Evolutionary conservation across 2,888 invertebrate genomes (phyloP).

Genomic region (Drosophila mettleri): DNA sequence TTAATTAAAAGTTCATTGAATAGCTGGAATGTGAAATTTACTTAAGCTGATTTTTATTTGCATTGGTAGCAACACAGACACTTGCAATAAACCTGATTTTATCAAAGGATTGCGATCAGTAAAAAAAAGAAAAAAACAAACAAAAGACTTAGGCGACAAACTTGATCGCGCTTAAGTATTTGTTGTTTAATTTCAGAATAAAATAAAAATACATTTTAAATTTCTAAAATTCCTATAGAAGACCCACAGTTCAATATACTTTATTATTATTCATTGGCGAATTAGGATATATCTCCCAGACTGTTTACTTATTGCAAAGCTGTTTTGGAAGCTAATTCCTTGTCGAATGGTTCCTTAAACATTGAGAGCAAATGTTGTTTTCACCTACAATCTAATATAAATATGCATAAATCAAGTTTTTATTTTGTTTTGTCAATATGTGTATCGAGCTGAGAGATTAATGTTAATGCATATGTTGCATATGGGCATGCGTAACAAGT

Average conservation of each 20-base stretch:
- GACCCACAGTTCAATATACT: too few relatives aligned
- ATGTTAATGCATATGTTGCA: conserved; percentile 11
- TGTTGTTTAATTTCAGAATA: background rate
- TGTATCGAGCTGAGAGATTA: background rate
- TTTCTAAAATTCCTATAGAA: background rate
- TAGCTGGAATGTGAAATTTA: background rate
- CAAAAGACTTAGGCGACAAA: conserved; percentile 12
- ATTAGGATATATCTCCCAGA: too few relatives aligned
- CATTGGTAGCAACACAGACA: background rate
- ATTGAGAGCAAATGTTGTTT: background rate
- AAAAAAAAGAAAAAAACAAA: background rate
- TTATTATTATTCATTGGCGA: too few relatives aligned
- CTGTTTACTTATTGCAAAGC: background rate
- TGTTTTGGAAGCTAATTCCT: background rate
- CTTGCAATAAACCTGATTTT: background rate
- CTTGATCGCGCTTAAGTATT: background rate
- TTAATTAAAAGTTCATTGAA: too few relatives aligned
- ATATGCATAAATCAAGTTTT: conserved; percentile 4
- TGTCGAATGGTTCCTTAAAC: background rate
- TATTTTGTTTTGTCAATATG: background rate
- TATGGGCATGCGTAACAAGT: conserved; percentile 26
- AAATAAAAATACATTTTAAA: background rate
- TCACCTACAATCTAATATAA: background rate
- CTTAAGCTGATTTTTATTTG: background rate
- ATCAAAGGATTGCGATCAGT: background rate